Percentiles rank a stretch among this genome's conserved stretches.
Evolutionary conservation across 2,113 vertebrate species (phyloP).

Genomic region (Syngnathus typhle): DNA sequence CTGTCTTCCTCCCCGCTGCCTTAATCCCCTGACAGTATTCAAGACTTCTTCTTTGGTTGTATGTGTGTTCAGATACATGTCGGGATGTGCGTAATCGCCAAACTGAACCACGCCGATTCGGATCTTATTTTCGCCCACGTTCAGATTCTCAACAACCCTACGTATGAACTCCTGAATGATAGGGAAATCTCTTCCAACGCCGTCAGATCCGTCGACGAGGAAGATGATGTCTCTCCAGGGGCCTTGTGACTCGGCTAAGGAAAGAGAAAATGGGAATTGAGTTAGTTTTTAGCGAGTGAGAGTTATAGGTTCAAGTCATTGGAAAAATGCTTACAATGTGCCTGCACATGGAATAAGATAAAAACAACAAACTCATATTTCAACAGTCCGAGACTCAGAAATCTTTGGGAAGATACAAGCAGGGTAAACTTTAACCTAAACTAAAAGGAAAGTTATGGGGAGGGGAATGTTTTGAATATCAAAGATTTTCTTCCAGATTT

Average conservation of each 20-base stretch:
- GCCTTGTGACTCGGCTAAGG: slow-evolving; percentile 59
- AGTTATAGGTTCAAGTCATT: neutral
- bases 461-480: neutral
- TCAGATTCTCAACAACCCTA: slow-evolving; percentile 78
- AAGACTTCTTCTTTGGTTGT: slow-evolving; percentile 75
- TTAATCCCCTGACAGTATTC: slow-evolving; percentile 65
- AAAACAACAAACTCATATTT: neutral
- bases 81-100: slow-evolving; percentile 72
- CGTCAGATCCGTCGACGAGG: slow-evolving; percentile 85
- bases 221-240: slow-evolving; percentile 87
- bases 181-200: slow-evolving; percentile 77
- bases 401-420: neutral
- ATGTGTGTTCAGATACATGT: slow-evolving; percentile 82
- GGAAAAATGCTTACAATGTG: neutral
- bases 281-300: neutral
- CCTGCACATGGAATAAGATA: neutral
- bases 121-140: slow-evolving; percentile 80
- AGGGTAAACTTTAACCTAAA: neutral
- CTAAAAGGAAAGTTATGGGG: neutral
- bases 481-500: neutral
- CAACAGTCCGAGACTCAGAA: neutral
- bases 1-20: slow-evolving; percentile 72
- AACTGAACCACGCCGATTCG: slow-evolving; percentile 82
- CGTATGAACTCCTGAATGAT: slow-evolving; percentile 81
- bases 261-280: slow-evolving; percentile 10